Percentiles rank a stretch among this genome's conserved stretches.
These are phyloP conservation scores for Myiozetetes cayanensis DNA, from an alignment of 2,113 vertebrate genomes.

Conservation along the genomic window DNA sequence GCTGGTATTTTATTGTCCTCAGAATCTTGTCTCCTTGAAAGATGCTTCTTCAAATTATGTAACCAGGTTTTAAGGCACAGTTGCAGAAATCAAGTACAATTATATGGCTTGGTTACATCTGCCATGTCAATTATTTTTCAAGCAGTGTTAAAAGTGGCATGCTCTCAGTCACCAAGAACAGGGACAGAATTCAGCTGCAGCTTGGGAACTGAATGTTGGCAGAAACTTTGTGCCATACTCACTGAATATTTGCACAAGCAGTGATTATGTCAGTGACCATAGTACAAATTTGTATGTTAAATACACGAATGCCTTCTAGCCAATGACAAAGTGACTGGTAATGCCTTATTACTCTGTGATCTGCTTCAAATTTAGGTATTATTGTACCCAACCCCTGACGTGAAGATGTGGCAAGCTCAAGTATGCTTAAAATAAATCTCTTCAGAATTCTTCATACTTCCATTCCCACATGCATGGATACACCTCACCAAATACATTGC, in stretches of 20 bases:
- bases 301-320: neutral
- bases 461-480: neutral
- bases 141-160: neutral
- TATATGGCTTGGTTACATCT: neutral
- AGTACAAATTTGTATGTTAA: constrained; percentile 44
- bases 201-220: neutral
- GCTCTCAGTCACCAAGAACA: neutral
- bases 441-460: neutral
- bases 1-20: neutral
- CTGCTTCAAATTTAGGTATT: constrained; percentile 6
- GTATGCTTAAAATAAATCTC: neutral
- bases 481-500: neutral
- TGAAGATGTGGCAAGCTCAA: neutral
- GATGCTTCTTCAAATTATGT: neutral
- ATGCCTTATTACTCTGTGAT: neutral
- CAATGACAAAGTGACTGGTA: neutral
- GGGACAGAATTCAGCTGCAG: constrained; percentile 1
- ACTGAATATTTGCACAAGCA: constrained; percentile 28
- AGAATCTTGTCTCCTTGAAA: neutral
- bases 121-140: constrained; percentile 15
- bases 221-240: constrained; percentile 8
- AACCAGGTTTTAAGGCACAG: neutral
- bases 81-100: neutral
- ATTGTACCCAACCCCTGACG: neutral
- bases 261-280: constrained; percentile 14